A percentile compares a stretch with the other conserved stretches of the same genome.
These are phyloP conservation scores for Morus bassanus DNA, from an alignment of 2,797 vertebrate species.

Conservation along the genomic window DNA sequence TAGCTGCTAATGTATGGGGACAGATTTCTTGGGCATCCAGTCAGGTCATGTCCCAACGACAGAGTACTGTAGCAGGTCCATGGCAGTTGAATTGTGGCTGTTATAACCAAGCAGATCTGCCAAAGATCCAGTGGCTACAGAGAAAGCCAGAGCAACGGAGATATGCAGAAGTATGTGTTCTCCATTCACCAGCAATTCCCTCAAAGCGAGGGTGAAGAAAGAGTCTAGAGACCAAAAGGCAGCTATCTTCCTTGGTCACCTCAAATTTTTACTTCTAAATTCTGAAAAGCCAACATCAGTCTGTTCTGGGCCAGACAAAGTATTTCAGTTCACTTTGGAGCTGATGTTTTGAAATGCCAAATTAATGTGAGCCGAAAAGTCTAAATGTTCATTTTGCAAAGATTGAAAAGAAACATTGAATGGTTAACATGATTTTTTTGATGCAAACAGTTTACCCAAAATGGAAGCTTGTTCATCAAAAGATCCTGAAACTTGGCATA, in stretches of 20 bases:
- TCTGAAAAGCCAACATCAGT: background rate
- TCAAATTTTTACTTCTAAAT: background rate
- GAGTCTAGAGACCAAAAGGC: background rate
- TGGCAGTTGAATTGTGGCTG: rapidly evolving
- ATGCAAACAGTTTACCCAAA: background rate
- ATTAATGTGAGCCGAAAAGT: background rate
- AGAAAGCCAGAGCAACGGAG: background rate
- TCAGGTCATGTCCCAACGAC: background rate
- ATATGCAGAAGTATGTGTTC: background rate
- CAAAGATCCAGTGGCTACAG: background rate
- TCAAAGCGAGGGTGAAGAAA: background rate
- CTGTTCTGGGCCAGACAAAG: background rate
- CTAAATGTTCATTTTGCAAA: background rate
- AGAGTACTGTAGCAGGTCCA: background rate
- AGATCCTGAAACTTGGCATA: background rate
- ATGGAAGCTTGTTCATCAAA: background rate
- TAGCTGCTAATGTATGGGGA: background rate
- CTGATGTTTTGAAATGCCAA: background rate
- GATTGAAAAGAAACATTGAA: background rate
- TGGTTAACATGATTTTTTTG: background rate
- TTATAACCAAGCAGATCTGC: background rate
- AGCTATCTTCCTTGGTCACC: background rate
- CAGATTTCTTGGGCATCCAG: background rate
- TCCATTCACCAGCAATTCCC: background rate
- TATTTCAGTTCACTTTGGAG: background rate